Base-by-base conservation (phyloP, 2,888 invertebrate species). In the Dromius quadrimaculatus region DNA sequence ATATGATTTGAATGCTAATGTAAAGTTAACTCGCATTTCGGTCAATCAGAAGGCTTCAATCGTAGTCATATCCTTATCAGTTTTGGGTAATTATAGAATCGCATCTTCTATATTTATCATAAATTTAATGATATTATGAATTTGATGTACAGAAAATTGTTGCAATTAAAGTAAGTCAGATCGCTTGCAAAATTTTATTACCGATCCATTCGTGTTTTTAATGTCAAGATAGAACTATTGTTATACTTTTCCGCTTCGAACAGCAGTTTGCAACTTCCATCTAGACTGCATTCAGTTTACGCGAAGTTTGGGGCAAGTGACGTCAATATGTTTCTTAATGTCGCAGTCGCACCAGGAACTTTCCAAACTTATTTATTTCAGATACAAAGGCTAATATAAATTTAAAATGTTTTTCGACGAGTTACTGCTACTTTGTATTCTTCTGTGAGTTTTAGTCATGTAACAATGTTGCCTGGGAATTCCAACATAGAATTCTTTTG, bases 341-440 rank as follows among this genome's bases (percentile, higher is more conserved):
- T 68, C 59, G 59, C 68, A 45, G 32, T 20, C 8, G 59, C 68
- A 68, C 41, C 57, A 17, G 43, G 32, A 68, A 68, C 68, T 68
- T 68, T 68, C 20, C 19, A 68, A 68, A 68, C 68, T 68, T 68
- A 68, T 68, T 68, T 68, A 68, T 68, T 68, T 59, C 68, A 68
- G 68, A 68, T 68, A 68, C 68, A 68, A 68, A 68, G 59, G 59
- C 68, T 68, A 68, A 68, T 68, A 68, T 59, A 68, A 68, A 68
- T 68, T 68, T 68, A 68, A 68, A 68, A 68, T 68, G 68, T 68
- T 68, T 68, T 68, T 68, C 68, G 45, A 68, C 68, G 68, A 57
- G 59, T 68, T 68, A 68, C 68, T n/a, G n/a, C n/a, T 68, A 59
- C 68, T 68, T 68, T 68, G 68, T 68, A 68, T 68, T 68, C 68